phyloP scores from a whole-genome alignment of 2,113 vertebrate species.

The Pachyramphus minor region DNA sequence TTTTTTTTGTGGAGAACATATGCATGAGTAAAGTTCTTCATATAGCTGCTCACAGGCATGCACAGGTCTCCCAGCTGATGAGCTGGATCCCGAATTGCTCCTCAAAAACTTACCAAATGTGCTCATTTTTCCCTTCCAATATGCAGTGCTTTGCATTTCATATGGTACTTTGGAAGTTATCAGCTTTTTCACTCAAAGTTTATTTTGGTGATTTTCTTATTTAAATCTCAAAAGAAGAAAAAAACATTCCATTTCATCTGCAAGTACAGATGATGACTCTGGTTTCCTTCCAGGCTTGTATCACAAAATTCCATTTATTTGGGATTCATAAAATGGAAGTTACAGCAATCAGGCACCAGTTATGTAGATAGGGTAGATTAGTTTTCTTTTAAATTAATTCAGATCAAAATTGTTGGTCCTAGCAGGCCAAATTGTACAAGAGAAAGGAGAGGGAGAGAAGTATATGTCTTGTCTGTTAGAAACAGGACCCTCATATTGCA shows the following conservation, averaged over 20 bases:
- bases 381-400: conserved; percentile 12
- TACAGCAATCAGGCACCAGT: not conserved
- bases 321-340: not conserved
- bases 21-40: not conserved
- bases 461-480: not conserved
- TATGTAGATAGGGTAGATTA: not conserved
- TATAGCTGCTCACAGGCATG: not conserved
- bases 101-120: not conserved
- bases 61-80: not conserved
- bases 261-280: not conserved
- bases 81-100: not conserved
- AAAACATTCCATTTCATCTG: not conserved
- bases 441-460: not conserved
- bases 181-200: not conserved
- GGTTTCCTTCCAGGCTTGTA: not conserved
- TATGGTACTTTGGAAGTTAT: not conserved
- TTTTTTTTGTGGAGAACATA: not conserved
- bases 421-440: not conserved
- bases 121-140: not conserved
- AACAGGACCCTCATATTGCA: not conserved
- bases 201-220: conserved; percentile 25
- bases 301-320: not conserved
- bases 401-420: not conserved
- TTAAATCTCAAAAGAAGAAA: not conserved
- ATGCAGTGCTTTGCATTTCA: not conserved